Conservation (phyloP, 2,888 invertebrate species). For the Himalopsyche anomala region DNA sequence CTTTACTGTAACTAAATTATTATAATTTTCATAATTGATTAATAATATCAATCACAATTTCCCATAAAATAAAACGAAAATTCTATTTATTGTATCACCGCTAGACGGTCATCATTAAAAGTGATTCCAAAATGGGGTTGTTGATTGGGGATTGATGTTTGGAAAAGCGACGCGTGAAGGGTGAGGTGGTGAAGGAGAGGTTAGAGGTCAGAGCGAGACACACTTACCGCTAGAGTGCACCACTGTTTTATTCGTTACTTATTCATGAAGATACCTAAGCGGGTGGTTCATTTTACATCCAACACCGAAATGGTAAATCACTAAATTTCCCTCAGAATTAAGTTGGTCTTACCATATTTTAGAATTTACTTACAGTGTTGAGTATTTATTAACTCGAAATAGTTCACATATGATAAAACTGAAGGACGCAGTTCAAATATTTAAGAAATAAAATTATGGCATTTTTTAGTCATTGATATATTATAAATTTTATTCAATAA, state of each 20-base stretch:
- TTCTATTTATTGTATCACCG: neutral
- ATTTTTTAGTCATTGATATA: too few species aligned
- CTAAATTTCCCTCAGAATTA: conserved; percentile 10
- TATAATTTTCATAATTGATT: too few species aligned
- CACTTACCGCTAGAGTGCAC: conserved; percentile 48
- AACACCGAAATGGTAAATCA: conserved; percentile 11
- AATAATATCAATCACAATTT: too few species aligned
- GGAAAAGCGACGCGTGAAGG: neutral
- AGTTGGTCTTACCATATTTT: conserved; percentile 10
- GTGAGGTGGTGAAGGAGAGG: conserved; percentile 23
- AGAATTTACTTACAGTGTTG: neutral
- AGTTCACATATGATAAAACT: too few species aligned
- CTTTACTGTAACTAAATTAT: too few species aligned
- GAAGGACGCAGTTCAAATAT: too few species aligned
- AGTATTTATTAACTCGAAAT: neutral
- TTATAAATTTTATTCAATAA: too few species aligned
- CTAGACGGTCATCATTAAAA: neutral
- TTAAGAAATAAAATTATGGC: too few species aligned
- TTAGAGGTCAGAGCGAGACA: conserved; percentile 32
- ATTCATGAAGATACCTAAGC: conserved; percentile 41
- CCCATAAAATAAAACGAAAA: too few species aligned
- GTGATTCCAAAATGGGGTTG: neutral
- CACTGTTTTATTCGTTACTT: conserved; percentile 49
- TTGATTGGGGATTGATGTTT: conserved; percentile 24
- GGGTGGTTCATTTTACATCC: conserved; percentile 29